phyloP scores from a whole-genome alignment of 2,888 invertebrate genomes.

The Stenodema calcarata region DNA sequence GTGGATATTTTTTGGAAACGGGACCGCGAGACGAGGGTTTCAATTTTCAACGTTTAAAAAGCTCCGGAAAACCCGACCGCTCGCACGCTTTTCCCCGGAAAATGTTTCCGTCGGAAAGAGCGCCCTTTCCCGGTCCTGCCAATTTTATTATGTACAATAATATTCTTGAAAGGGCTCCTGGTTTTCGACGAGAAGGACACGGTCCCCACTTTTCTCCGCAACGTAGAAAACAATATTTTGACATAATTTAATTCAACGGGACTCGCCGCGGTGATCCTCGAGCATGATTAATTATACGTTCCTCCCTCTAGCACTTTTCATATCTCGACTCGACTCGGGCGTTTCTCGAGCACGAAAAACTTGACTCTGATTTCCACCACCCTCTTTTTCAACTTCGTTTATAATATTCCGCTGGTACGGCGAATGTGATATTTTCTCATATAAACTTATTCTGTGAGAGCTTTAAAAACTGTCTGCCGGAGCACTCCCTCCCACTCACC shows the following conservation, averaged over 20 bases:
- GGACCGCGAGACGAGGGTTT: neutral
- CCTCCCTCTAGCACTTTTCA: neutral
- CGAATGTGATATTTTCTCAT: slow-evolving; percentile 21
- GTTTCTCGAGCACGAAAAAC: neutral
- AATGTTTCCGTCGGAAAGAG: neutral
- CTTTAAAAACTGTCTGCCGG: neutral
- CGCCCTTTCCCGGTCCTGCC: neutral
- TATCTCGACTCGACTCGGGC: no score
- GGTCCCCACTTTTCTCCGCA: neutral
- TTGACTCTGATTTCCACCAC: neutral
- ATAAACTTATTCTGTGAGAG: neutral
- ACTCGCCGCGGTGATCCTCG: slow-evolving; percentile 8
- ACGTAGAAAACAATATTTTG: slow-evolving; percentile 22
- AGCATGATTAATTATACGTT: slow-evolving; percentile 28
- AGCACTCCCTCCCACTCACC: neutral
- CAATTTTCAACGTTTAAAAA: neutral
- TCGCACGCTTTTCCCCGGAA: neutral
- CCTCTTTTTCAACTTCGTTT: neutral
- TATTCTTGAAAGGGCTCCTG: slow-evolving; percentile 6
- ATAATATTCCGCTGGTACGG: neutral
- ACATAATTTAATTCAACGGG: slow-evolving; percentile 34
- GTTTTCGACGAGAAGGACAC: slow-evolving; percentile 5
- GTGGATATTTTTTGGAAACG: neutral
- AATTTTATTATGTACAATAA: neutral
- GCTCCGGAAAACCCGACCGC: neutral